These are phyloP conservation scores for Mastigias papua DNA, from an alignment of 30 jellyfish, hydroid and myxozoan species.

Conservation along the genomic window DNA sequence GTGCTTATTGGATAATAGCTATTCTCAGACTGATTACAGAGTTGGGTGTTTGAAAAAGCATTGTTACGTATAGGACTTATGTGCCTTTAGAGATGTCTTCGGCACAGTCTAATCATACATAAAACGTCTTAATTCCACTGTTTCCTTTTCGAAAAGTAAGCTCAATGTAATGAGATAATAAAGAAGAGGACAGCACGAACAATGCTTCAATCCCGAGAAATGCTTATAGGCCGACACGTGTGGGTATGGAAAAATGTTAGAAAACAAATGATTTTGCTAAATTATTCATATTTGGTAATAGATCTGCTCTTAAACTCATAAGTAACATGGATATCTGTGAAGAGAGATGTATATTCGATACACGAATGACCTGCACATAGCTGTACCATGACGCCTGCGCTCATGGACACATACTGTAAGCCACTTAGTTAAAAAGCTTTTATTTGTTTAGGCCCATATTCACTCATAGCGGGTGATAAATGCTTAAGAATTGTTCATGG, in stretches of 20 bases:
- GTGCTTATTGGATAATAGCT: constrained; percentile 71
- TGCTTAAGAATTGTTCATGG: too few species aligned
- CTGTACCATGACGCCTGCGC: neutral
- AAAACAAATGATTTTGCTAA: constrained; percentile 72
- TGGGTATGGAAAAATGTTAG: constrained; percentile 63
- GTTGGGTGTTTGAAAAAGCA: constrained; percentile 82
- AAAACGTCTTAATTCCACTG: constrained; percentile 79
- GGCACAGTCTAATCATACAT: constrained; percentile 73
- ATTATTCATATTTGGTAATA: constrained; percentile 66
- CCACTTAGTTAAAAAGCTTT: constrained; percentile 20
- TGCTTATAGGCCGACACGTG: constrained; percentile 91
- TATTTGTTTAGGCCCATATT: constrained; percentile 24
- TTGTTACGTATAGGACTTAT: constrained; percentile 62
- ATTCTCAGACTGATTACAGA: constrained; percentile 79
- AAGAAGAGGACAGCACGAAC: constrained; percentile 66
- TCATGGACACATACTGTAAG: neutral
- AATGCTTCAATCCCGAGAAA: constrained; percentile 63
- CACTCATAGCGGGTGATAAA: too few species aligned
- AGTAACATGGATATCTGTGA: constrained; percentile 71
- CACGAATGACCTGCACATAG: constrained; percentile 74
- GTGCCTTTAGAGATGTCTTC: constrained; percentile 81
- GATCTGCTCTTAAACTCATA: constrained; percentile 73
- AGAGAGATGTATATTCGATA: constrained; percentile 61
- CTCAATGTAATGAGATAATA: constrained; percentile 74
- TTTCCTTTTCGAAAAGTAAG: constrained; percentile 67